Conservation (phyloP, 1,140 invertebrate species). For the Wiebesia pumilae region DNA sequence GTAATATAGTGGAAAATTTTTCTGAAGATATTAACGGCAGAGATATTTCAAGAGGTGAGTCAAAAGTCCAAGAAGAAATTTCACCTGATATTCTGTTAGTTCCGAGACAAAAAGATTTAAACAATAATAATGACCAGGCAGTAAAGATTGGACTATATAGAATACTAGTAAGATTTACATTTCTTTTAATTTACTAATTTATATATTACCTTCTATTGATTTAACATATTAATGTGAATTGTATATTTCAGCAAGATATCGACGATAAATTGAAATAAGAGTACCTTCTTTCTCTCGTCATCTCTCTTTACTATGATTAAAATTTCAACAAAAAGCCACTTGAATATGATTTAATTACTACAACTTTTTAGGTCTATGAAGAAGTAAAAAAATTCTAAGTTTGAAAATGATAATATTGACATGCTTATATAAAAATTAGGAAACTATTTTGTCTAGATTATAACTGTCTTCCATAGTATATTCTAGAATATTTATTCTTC, state of each 20-base stretch:
- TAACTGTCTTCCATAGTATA: background rate
- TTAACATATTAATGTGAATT: background rate
- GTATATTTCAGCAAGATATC: constrained; percentile 38
- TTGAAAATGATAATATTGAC: constrained; percentile 9
- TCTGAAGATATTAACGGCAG: background rate
- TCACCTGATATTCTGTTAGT: constrained; percentile 14
- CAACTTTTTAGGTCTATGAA: background rate
- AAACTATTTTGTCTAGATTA: background rate
- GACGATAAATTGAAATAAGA: constrained; percentile 37
- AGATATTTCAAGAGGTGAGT: background rate
- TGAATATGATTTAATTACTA: background rate
- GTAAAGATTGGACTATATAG: constrained; percentile 41
- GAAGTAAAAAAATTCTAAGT: background rate
- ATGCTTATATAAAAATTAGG: background rate
- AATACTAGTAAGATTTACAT: constrained; percentile 38
- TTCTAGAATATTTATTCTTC: background rate
- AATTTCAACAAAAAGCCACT: background rate
- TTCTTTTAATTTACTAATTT: background rate
- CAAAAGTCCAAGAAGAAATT: constrained; percentile 14
- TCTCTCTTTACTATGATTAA: background rate
- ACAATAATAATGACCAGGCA: constrained; percentile 13
- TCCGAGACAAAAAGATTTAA: background rate
- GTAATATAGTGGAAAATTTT: constrained; percentile 15
- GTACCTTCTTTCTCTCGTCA: background rate
- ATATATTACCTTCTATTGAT: background rate